Evolutionary conservation across 2,797 vertebrate genomes (phyloP).

Genomic region (Denticeps clupeoides): DNA sequence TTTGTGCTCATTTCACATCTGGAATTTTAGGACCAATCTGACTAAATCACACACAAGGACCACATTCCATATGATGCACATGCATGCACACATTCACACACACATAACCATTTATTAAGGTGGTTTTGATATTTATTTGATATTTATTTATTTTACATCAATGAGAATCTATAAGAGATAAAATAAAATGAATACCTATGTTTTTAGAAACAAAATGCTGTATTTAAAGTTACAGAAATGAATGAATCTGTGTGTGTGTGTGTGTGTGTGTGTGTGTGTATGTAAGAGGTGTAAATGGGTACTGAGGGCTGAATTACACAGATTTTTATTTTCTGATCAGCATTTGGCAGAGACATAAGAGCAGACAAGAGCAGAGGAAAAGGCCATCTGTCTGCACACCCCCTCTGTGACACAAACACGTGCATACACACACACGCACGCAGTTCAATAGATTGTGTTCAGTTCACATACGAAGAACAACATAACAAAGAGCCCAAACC

Average conservation of each 20-base stretch:
- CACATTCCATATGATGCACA: not conserved
- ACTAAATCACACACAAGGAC: constrained; percentile 3
- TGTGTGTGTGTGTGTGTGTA: not conserved
- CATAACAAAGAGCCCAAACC: constrained; percentile 1
- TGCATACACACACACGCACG: constrained; percentile 7
- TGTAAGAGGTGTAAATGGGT: not conserved
- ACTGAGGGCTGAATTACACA: not conserved
- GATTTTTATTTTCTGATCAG: constrained; percentile 2
- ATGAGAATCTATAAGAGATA: not conserved
- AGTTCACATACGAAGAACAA: too few relatives aligned
- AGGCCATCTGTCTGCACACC: constrained; percentile 23
- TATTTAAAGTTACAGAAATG: not conserved
- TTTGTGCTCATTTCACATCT: not conserved
- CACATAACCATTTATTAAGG: not conserved
- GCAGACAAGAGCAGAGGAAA: constrained; percentile 21
- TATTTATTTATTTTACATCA: not conserved
- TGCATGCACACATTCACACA: not conserved
- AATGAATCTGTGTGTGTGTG: not conserved
- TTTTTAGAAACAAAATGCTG: too few relatives aligned
- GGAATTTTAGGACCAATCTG: not conserved
- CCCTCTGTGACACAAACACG: constrained; percentile 11
- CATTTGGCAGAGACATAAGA: constrained; percentile 15
- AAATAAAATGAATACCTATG: too few relatives aligned
- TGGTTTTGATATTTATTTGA: not conserved
- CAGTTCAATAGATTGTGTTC: too few relatives aligned